phyloP scores from a whole-genome alignment of 2,113 vertebrate genomes.

The Urocolius indicus region DNA sequence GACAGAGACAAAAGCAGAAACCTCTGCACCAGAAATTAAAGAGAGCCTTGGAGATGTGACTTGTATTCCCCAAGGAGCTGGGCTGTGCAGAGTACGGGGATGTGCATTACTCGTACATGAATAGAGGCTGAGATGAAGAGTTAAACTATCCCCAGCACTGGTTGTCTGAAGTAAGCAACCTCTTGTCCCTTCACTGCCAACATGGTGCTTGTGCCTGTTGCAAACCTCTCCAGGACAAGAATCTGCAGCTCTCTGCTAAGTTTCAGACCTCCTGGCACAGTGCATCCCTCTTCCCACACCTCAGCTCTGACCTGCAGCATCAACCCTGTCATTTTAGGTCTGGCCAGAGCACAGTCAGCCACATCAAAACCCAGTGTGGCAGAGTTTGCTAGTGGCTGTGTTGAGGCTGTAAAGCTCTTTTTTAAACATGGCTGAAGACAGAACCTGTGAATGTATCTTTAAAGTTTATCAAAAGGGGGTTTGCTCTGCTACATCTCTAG shows the following conservation, averaged over 20 bases:
- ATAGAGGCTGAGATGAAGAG: neutral
- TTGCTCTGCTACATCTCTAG: neutral
- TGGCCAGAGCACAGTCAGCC: neutral
- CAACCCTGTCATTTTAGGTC: neutral
- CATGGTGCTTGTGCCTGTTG: fast-evolving
- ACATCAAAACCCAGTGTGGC: fast-evolving
- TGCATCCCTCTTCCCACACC: neutral
- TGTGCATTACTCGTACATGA: neutral
- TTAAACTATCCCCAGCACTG: neutral
- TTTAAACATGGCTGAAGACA: neutral
- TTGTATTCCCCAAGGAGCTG: neutral
- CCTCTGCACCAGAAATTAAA: neutral
- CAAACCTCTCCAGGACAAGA: neutral
- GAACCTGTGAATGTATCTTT: neutral
- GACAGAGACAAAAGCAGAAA: neutral
- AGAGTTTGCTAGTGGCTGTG: neutral
- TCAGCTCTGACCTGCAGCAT: neutral
- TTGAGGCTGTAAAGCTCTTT: neutral
- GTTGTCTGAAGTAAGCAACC: neutral
- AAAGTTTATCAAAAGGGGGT: neutral
- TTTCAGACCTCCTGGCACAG: neutral
- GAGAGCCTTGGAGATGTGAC: neutral
- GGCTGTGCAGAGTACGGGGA: neutral
- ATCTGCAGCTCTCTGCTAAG: neutral
- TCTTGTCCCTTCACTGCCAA: neutral